Conservation (phyloP, 2,888 invertebrate genomes). For the Pollenia amentaria region DNA sequence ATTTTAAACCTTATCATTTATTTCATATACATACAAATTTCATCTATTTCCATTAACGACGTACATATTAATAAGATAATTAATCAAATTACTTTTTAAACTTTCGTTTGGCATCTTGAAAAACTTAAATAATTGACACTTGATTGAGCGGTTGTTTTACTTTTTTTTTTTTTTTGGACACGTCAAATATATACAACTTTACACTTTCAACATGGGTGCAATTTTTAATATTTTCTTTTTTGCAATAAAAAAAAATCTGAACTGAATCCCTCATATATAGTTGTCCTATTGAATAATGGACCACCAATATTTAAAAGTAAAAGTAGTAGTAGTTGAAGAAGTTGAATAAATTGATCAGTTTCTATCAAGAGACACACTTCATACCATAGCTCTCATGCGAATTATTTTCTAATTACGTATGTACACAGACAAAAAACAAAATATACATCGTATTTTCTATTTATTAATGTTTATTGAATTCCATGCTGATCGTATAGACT, state of each 20-base stretch:
- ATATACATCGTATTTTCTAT: constrained; percentile 16
- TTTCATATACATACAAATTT: no score
- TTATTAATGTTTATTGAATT: constrained; percentile 42
- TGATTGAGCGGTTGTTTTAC: background rate
- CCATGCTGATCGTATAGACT: constrained; percentile 47
- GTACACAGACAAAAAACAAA: constrained; percentile 59
- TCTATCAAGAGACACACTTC: constrained; percentile 37
- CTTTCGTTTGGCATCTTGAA: no score
- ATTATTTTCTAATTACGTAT: constrained; percentile 51
- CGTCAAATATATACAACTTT: constrained; percentile 17
- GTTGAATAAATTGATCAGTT: constrained; percentile 26
- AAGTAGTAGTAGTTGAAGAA: constrained; percentile 37
- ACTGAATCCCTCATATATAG: background rate
- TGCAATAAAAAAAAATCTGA: no score
- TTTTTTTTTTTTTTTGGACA: constrained; percentile 18
- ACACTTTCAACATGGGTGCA: no score
- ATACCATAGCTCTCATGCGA: constrained; percentile 68
- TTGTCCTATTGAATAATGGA: no score
- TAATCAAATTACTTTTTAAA: no score
- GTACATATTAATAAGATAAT: no score
- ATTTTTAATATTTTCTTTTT: no score
- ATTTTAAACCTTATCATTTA: no score
- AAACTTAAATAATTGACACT: no score
- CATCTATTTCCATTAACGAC: no score
- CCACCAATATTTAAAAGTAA: constrained; percentile 41